Evolutionary conservation across 2,888 invertebrate species (phyloP).

Genomic region (Schizotus pectinicornis): DNA sequence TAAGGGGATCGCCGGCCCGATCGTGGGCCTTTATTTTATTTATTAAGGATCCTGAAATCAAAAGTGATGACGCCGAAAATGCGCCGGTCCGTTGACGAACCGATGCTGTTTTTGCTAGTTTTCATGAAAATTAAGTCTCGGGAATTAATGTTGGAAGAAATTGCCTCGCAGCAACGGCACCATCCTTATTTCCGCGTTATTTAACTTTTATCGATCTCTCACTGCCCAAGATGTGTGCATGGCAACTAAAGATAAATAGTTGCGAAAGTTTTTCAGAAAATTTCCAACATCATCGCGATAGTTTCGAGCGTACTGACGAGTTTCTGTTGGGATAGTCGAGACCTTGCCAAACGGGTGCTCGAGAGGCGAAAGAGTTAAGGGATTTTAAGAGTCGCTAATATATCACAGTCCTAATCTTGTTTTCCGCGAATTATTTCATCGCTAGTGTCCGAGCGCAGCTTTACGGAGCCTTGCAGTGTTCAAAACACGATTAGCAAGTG

Average conservation of each 20-base stretch:
- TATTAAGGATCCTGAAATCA: neutral
- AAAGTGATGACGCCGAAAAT: neutral
- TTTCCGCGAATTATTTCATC: conserved; percentile 14
- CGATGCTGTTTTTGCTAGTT: no score
- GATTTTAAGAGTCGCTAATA: conserved; percentile 17
- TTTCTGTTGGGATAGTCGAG: neutral
- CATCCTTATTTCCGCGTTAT: conserved; percentile 18
- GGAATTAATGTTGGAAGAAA: no score
- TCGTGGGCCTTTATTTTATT: conserved; percentile 1
- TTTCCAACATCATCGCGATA: conserved; percentile 13
- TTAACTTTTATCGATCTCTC: conserved; percentile 19
- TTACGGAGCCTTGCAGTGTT: no score
- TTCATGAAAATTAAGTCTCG: no score
- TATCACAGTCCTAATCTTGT: conserved; percentile 22
- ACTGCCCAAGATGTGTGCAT: conserved; percentile 7
- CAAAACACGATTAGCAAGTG: no score
- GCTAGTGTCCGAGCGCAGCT: neutral
- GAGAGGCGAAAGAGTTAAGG: conserved; percentile 10
- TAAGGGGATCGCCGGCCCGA: neutral
- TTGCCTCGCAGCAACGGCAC: neutral
- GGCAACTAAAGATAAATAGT: conserved; percentile 23
- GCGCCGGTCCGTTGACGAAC: neutral
- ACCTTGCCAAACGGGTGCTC: conserved; percentile 13
- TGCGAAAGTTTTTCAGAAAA: conserved; percentile 22
- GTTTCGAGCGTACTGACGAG: neutral